Evolutionary conservation across 2,797 vertebrate species (phyloP).

Genomic region (Neopelma chrysocephalum): DNA sequence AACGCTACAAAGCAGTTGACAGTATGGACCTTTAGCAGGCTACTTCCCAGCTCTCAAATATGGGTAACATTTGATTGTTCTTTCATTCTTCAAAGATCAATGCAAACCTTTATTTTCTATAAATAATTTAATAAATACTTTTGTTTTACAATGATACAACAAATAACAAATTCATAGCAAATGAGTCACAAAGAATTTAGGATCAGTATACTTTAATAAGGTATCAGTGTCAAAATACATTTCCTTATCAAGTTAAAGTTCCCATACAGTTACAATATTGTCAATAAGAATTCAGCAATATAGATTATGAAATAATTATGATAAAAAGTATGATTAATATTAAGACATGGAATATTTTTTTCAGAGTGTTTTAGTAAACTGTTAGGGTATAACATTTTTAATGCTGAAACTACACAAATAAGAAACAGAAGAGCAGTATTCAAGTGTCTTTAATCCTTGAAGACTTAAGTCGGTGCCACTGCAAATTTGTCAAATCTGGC

Average conservation of each 20-base stretch:
- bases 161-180: slow-evolving; percentile 63
- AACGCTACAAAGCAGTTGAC: background rate
- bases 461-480: slow-evolving; percentile 69
- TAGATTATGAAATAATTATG: slow-evolving; percentile 81
- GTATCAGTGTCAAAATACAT: slow-evolving; percentile 99
- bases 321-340: slow-evolving; percentile 84
- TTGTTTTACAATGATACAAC: slow-evolving; percentile 57
- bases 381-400: slow-evolving; percentile 80
- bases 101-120: slow-evolving; percentile 65
- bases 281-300: slow-evolving; percentile 86
- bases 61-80: background rate
- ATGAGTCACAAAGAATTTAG: slow-evolving; percentile 70
- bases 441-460: slow-evolving; percentile 78
- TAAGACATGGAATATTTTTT: slow-evolving; percentile 78
- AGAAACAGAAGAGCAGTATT: slow-evolving; percentile 68
- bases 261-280: slow-evolving; percentile 88
- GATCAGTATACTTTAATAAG: slow-evolving; percentile 98
- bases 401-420: slow-evolving; percentile 76
- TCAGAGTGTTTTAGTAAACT: slow-evolving; percentile 80
- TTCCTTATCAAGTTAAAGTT: slow-evolving; percentile 89
- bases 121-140: slow-evolving; percentile 69
- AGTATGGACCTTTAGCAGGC: background rate
- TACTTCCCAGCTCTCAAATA: background rate
- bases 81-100: slow-evolving; percentile 57
- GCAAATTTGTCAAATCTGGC: slow-evolving; percentile 37